Base-by-base conservation (phyloP, 2,888 invertebrate genomes). In the Amphipoea lucens region DNA sequence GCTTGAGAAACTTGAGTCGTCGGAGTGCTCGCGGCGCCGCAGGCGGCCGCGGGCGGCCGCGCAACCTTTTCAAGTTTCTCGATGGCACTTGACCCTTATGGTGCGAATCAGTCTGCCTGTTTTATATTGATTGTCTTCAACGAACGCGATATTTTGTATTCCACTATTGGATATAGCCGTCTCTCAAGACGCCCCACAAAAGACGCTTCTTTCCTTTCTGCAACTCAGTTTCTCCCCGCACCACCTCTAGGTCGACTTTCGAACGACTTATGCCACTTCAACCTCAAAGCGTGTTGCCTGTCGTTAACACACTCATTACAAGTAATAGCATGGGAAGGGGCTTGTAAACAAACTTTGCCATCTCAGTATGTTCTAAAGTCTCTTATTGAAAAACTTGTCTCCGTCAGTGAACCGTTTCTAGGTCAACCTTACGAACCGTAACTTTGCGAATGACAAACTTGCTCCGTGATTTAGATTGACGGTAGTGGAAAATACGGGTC, bases 381-480 rank as follows among this genome's bases (percentile, higher is more conserved):
- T 74, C 67, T 94, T 94, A 95, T 95, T 95, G 95, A 95, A 95
- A 95, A 95, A 95, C 93, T 95, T 95, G 90, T 90, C 88, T 88
- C 89, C 65, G 54, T 90, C 90, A 91, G 90, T 76, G 40, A 48
- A 84, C 87, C 89, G 91, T 94, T 94, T 95, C 93, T 94, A 92
- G 94, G 94, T 94, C 94, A 92, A 85, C 88, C 91, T 91, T 87
- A 91, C 88, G 87, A 82, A 76, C 86, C 81, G 70, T 83, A 91
- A 93, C 91, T 93, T 92, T 91, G 83, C 89, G 88, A 92, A 92
- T 90, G 91, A 92, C 91, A 90, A 94, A 93, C 91, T 93, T 92
- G 83, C 88, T 78, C 88, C 92, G 91, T 93, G 90, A 93, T 93
- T 92, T 92, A 92, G 89, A 93, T 90, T 83, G 89, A 90, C 89